Evolutionary conservation across 2,113 vertebrate species (phyloP).

Genomic region (Tachysurus fulvidraco): DNA sequence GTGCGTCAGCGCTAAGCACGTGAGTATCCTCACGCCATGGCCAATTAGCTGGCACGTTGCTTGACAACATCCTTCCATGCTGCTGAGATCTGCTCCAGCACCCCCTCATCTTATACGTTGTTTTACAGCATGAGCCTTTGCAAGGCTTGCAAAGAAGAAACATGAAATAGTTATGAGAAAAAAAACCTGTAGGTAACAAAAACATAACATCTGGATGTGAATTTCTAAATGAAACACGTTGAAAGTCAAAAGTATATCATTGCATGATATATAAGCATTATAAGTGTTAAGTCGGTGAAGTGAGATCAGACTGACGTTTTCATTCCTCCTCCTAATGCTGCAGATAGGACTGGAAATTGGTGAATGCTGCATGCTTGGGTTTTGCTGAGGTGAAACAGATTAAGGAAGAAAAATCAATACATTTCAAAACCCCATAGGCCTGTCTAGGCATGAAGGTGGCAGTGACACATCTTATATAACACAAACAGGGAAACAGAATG

Average conservation of each 20-base stretch:
- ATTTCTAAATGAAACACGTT: not conserved
- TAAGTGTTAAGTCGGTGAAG: not conserved
- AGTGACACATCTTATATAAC: conserved; percentile 27
- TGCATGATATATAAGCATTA: not conserved
- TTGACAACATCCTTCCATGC: conserved; percentile 6
- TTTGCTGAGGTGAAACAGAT: conserved; percentile 28
- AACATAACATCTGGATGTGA: not conserved
- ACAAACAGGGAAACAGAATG: conserved; percentile 12
- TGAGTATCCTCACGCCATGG: conserved; percentile 2
- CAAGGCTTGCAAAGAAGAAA: not conserved
- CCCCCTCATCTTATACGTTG: not conserved
- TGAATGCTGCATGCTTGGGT: conserved; percentile 35
- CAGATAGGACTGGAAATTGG: not conserved
- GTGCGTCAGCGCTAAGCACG: conserved; percentile 8
- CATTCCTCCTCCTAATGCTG: not conserved
- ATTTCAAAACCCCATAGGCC: conserved; percentile 34
- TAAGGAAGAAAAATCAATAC: conserved; percentile 45
- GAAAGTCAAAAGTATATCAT: not conserved
- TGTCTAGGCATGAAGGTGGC: conserved; percentile 34
- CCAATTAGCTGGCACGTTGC: conserved; percentile 15
- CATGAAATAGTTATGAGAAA: not conserved
- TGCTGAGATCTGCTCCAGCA: conserved; percentile 13
- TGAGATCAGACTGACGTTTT: conserved; percentile 11
- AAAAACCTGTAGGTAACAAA: not conserved
- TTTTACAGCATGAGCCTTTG: conserved; percentile 8